Evolutionary conservation across 1,140 invertebrate genomes (phyloP).

Genomic region (Ectropis grisescens): DNA sequence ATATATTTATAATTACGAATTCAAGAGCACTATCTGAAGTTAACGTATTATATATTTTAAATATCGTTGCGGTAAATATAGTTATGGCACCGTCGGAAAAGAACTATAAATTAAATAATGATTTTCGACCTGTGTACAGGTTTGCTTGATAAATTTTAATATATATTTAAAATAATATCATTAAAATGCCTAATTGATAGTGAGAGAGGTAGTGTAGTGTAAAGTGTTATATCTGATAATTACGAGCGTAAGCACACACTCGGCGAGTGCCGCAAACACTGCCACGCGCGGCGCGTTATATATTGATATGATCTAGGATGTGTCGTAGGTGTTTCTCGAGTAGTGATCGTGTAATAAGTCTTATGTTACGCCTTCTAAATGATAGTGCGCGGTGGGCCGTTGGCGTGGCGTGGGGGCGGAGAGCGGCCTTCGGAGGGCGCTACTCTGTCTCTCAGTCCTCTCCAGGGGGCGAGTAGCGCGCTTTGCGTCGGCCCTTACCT

Average conservation of each 20-base stretch:
- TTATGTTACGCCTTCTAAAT: conserved; percentile 61
- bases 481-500: no score
- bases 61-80: conserved; percentile 12
- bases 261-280: conserved; percentile 27
- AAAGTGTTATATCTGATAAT: conserved; percentile 40
- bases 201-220: conserved; percentile 60
- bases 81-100: conserved; percentile 16
- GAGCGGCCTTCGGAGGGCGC: neutral
- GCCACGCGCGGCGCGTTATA: conserved; percentile 49
- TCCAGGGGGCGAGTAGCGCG: no score
- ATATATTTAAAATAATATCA: conserved; percentile 41
- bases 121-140: conserved; percentile 23
- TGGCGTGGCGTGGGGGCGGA: conserved; percentile 10
- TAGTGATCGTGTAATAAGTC: conserved; percentile 66
- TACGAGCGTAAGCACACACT: conserved; percentile 27
- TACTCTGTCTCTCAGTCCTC: no score
- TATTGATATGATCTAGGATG: conserved; percentile 70
- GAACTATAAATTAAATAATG: conserved; percentile 16
- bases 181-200: conserved; percentile 52
- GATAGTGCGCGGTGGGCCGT: conserved; percentile 23
- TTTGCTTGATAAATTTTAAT: conserved; percentile 42
- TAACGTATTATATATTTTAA: conserved; percentile 8
- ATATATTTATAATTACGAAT: conserved; percentile 44
- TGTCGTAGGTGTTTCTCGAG: conserved; percentile 65
- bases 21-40: conserved; percentile 10